A percentile compares a stretch with the other conserved stretches of the same genome.
Evolutionary conservation across 2,113 vertebrate genomes (phyloP).

Genomic region (Monarcha castaneiventris): DNA sequence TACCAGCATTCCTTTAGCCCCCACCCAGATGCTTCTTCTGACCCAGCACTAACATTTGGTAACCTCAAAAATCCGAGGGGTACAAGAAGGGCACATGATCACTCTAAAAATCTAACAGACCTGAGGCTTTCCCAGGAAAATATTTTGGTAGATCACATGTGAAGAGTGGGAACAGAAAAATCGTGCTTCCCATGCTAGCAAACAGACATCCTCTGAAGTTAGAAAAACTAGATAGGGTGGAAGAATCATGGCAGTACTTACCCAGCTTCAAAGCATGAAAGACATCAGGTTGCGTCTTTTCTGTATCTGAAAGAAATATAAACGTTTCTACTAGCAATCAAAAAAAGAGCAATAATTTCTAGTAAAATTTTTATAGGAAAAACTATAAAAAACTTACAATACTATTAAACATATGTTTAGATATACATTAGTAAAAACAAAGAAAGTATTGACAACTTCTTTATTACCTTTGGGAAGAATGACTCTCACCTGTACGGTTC

Average conservation of each 20-base stretch:
- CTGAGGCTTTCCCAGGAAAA: neutral
- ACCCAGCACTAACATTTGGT: neutral
- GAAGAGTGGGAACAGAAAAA: neutral
- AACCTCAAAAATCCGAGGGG: neutral
- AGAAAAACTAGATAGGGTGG: neutral
- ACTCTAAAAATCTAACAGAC: neutral
- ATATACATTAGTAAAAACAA: neutral
- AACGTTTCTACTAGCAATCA: neutral
- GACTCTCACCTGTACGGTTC: neutral
- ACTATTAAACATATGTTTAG: neutral
- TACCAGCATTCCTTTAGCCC: neutral
- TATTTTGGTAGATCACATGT: neutral
- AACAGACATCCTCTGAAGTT: neutral
- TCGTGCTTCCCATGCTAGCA: neutral
- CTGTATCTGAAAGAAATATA: constrained; percentile 81
- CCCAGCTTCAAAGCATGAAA: constrained; percentile 93
- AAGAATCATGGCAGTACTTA: constrained; percentile 52
- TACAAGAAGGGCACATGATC: neutral
- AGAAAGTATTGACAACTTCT: neutral
- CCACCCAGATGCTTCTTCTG: neutral
- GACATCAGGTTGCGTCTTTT: constrained; percentile 90
- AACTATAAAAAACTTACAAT: neutral
- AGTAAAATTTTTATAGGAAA: neutral
- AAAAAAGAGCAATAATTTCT: neutral
- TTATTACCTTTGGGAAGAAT: neutral